These are phyloP conservation scores for Machaerirhynchus nigripectus DNA, from an alignment of 2,113 vertebrate species.

Conservation along the genomic window DNA sequence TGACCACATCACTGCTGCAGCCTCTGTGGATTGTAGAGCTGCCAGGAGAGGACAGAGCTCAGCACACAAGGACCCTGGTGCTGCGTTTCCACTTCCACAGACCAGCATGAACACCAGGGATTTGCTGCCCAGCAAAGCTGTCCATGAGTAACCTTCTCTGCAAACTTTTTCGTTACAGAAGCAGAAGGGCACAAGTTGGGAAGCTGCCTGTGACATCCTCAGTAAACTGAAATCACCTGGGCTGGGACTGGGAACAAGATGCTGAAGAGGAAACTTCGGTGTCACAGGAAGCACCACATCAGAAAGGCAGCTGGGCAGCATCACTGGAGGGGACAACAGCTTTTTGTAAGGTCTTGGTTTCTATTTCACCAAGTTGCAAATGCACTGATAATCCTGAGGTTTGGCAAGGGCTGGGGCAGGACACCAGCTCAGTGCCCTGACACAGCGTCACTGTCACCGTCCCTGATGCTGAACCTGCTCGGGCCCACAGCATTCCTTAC, in stretches of 20 bases:
- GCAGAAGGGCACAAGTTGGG: not conserved
- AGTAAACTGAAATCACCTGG: not conserved
- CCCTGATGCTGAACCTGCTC: not conserved
- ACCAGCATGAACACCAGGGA: not conserved
- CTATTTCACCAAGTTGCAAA: not conserved
- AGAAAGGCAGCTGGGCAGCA: not conserved
- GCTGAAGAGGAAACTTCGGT: not conserved
- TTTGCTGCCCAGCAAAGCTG: not conserved
- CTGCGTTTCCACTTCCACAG: accelerated
- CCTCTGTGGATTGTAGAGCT: not conserved
- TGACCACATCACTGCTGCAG: not conserved
- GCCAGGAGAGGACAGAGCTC: not conserved
- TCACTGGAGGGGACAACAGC: not conserved
- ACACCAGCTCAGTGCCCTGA: not conserved
- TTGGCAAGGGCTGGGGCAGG: not conserved
- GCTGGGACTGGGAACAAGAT: not conserved
- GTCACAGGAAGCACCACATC: not conserved
- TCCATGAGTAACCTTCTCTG: not conserved
- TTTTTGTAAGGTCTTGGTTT: not conserved
- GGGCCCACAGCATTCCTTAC: not conserved
- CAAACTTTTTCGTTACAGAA: not conserved
- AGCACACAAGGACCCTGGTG: not conserved
- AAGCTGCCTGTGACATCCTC: not conserved
- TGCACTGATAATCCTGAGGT: not conserved
- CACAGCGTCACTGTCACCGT: accelerated